Evolutionary conservation across 2,797 vertebrate genomes (phyloP).

Genomic region (Darevskia nairensis): DNA sequence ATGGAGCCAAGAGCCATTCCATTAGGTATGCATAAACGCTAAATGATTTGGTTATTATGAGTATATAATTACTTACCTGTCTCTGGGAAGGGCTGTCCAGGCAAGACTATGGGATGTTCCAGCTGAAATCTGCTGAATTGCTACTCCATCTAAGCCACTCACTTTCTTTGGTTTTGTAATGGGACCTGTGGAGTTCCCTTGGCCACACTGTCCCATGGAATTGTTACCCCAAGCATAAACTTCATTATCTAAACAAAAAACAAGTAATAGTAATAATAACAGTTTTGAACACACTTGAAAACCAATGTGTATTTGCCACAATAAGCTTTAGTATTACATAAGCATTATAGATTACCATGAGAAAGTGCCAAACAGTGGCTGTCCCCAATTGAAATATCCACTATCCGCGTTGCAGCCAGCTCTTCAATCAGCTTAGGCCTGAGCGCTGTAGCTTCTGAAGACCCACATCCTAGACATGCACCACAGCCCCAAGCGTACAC

Average conservation of each 20-base stretch:
- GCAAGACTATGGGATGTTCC: conserved; percentile 86
- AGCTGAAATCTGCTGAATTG: conserved; percentile 86
- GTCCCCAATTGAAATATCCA: conserved; percentile 86
- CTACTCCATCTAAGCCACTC: conserved; percentile 85
- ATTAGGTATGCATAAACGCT: neutral
- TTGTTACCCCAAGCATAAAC: conserved; percentile 90
- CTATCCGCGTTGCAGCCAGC: conserved; percentile 83
- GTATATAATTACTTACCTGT: conserved; percentile 75
- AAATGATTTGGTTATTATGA: neutral
- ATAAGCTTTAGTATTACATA: neutral
- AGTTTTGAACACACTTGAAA: conserved; percentile 30
- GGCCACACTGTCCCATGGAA: conserved; percentile 88
- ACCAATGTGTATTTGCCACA: conserved; percentile 17
- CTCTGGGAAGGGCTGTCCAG: conserved; percentile 87
- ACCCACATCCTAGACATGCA: conserved; percentile 85
- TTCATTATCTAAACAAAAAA: conserved; percentile 81
- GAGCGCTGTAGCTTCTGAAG: conserved; percentile 85
- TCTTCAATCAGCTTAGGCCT: conserved; percentile 85
- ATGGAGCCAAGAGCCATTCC: neutral
- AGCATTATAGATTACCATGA: conserved; percentile 77
- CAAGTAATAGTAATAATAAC: neutral
- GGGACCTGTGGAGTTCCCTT: conserved; percentile 87
- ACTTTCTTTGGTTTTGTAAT: conserved; percentile 90
- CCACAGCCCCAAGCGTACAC: conserved; percentile 86
- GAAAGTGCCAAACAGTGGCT: conserved; percentile 87